phyloP scores from a whole-genome alignment of 2,797 vertebrate genomes.

The Rhodeus uyekii region DNA sequence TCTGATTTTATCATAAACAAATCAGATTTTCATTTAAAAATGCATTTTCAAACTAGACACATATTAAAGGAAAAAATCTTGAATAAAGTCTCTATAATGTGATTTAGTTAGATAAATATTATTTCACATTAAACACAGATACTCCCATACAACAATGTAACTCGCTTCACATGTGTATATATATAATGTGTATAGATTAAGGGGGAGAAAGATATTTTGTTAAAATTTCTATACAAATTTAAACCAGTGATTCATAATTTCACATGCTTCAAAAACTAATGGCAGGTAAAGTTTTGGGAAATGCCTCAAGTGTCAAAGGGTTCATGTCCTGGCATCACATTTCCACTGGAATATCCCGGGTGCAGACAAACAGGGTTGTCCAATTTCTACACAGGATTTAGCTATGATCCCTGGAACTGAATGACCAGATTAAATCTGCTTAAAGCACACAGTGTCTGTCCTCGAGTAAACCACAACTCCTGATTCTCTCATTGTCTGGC shows the following conservation, averaged over 20 bases:
- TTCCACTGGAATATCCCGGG: background rate
- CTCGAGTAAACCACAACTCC: background rate
- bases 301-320: background rate
- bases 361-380: slow-evolving; percentile 29
- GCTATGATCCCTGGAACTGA: slow-evolving; percentile 59
- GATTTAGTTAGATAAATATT: no score
- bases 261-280: background rate
- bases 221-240: background rate
- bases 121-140: no score
- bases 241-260: background rate
- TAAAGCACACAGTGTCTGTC: slow-evolving; percentile 51
- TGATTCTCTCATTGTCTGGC: slow-evolving; percentile 35
- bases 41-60: background rate
- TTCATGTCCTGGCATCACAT: background rate
- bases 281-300: background rate
- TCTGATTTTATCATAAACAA: no score
- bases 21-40: background rate
- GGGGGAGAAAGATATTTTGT: no score
- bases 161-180: no score
- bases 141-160: no score
- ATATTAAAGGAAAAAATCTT: no score
- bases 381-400: slow-evolving; percentile 48
- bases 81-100: no score
- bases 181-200: background rate
- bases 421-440: slow-evolving; percentile 58